Evolutionary conservation across 2,797 vertebrate species (phyloP), one percentile per base, ranked within the genome.

Genomic region (Rousettus madagascariensis): DNA sequence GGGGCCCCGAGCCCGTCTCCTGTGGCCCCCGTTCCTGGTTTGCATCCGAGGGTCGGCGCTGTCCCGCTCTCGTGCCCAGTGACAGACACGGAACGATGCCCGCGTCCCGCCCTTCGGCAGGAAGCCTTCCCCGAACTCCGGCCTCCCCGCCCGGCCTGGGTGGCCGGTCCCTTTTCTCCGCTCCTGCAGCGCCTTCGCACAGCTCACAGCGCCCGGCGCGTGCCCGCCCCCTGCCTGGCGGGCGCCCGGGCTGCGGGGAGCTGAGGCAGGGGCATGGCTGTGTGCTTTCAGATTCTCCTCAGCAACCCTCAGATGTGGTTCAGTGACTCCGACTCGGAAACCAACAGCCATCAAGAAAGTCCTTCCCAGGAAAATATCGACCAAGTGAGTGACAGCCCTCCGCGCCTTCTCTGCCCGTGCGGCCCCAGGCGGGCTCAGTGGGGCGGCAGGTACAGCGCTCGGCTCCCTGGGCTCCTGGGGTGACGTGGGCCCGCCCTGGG

Each of bases 261-360:
- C 24, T 72, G 55, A 26, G 46, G 12, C 61, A 3, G 15, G 8
- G 7, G 13, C 10, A 2, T 94, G 41, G 93, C 49, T 91, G 1
- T 69, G 95, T 94, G 91, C 4, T 80, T 96, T 4, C n/a, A 99
- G 99, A 97, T 98, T 95, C 98, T 99, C 80, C 96, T 99, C 71
- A 97, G 98, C 66, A 98, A 98, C 68, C 98, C 98, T 0, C 98
- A 97, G 57, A 94, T 98, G 92, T 91, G 98, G 74, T 77, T 98
- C 65, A 95, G 95, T 0, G 97, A 98, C 33, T 96, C 97, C 0
- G 96, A 97, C 90, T 68, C 98, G 20, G 96, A 95, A 38, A 75
- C 91, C 33, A 72, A 1, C 46, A 94, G 94, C 33, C 93, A 90
- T 19, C 98, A 92, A 20, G 98, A 98, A 87, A 97, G 98, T 13